Evolutionary conservation across 2,113 vertebrate genomes (phyloP).

Genomic region (Tonatia bakeri): DNA sequence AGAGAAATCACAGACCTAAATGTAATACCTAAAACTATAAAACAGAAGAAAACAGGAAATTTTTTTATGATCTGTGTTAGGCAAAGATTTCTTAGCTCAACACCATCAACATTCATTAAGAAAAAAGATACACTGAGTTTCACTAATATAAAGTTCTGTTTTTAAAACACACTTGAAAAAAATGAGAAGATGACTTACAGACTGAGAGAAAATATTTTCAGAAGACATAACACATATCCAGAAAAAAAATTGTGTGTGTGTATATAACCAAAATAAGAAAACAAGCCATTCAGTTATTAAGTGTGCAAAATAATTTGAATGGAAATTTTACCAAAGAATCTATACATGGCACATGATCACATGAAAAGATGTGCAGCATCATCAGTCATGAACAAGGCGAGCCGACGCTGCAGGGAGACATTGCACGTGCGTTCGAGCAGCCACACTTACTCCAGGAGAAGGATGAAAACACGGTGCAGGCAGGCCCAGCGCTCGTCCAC

Average conservation of each 20-base stretch:
- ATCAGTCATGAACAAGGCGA: not conserved
- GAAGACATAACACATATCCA: not conserved
- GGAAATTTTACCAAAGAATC: not conserved
- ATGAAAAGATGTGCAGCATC: not conserved
- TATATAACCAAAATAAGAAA: not conserved
- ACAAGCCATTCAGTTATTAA: not conserved
- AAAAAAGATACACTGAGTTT: not conserved
- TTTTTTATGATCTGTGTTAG: not conserved
- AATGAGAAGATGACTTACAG: not conserved
- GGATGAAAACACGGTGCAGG: not conserved
- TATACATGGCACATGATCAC: not conserved
- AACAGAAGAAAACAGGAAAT: not conserved
- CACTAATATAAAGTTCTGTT: not conserved
- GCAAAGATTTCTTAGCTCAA: not conserved
- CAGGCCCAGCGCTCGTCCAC: not conserved
- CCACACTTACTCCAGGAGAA: too few relatives aligned
- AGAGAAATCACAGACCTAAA: not conserved
- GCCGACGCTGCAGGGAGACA: not conserved
- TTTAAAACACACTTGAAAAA: not conserved
- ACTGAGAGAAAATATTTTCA: not conserved
- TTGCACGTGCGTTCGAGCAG: not conserved
- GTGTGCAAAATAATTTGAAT: not conserved
- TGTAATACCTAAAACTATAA: not conserved
- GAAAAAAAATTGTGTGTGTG: not conserved
- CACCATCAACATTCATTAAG: not conserved